Evolutionary conservation across 1,140 invertebrate species (phyloP), one percentile per base, ranked within the genome.

Genomic region (Drosophila nasuta): DNA sequence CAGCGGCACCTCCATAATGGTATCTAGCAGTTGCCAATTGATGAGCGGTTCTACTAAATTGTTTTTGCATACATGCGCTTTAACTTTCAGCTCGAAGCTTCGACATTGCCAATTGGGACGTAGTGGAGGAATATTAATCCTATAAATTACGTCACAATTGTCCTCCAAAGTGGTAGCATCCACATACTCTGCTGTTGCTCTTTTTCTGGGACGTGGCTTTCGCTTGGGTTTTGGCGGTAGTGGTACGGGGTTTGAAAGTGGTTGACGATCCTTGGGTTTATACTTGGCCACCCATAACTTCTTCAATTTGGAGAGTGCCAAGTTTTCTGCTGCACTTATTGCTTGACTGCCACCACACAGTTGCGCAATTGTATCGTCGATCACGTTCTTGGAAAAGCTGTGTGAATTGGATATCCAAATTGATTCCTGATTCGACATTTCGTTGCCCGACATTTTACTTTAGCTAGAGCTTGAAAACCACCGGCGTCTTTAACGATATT

Each of bases 21-120:
- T 30, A 8, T 75, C 66, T n/a, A 75, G 66, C 15, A 69, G 25
- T 7, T 69, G 1, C 65, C 65, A 74, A n/a, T 54, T 49, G 0
- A 74, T 41, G 1, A 74, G 33, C 5, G 30, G 49, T 13, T 69
- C 6, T 38, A 74, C 41, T 8, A 63, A 60, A 20, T 74, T 69
- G 0, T 20, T 11, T 15, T 69, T 69, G 57, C 41, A 56, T 3
- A 69, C 35, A 30, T 17, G 2, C 1, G 49, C 71, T 8, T 51
- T 15, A 0, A 74, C 25, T 0, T 33, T 62, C 0, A 74, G 43
- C 48, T 69, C 58, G 10, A 70, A 46, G n/a, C 11, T 43, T n/a
- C 66, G 51, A 10, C n/a, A 25, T 11, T 38, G 5, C 58, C 58
- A 75, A 30, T 25, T 11, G 1, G 30, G 10, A 2, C 43, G 41